These are phyloP conservation scores for Crotalus tigris DNA, from an alignment of 2,113 vertebrate genomes.

Conservation along the genomic window DNA sequence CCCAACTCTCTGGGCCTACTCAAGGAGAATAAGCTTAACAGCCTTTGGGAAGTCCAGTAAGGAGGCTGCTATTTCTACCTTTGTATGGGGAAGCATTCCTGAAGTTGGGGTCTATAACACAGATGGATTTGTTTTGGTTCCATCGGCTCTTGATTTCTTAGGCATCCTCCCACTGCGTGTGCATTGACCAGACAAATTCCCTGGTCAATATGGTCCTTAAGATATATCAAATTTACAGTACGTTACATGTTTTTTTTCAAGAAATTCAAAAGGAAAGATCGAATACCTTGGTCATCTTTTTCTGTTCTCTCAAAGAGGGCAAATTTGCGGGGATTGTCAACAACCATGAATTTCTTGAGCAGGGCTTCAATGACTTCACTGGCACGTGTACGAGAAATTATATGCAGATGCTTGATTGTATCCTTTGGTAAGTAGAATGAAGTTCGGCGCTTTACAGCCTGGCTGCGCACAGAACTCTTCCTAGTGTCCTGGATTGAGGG, in stretches of 20 bases:
- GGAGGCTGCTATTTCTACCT: neutral
- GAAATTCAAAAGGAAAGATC: no score
- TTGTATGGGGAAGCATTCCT: neutral
- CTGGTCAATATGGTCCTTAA: neutral
- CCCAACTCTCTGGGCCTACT: neutral
- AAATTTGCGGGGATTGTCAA: constrained; percentile 94
- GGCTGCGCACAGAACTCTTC: constrained; percentile 42
- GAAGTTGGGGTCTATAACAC: neutral
- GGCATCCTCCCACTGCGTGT: neutral
- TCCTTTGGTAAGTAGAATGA: constrained; percentile 97
- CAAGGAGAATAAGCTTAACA: neutral
- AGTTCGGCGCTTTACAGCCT: constrained; percentile 78
- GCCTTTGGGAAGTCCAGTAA: neutral
- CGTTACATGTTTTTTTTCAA: neutral
- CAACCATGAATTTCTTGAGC: constrained; percentile 91
- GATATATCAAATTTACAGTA: neutral
- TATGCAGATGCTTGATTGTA: constrained; percentile 89
- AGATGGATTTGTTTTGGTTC: neutral
- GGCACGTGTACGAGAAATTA: constrained; percentile 84
- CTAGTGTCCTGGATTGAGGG: constrained; percentile 65
- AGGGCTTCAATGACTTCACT: constrained; percentile 92
- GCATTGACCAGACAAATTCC: neutral
- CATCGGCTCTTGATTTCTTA: neutral
- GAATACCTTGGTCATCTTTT: constrained; percentile 84
- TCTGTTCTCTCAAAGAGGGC: constrained; percentile 89